Percentiles rank a stretch among this genome's conserved stretches.
Conservation (phyloP, 1,140 invertebrate genomes). For the Trinorchestia longiramus region DNA sequence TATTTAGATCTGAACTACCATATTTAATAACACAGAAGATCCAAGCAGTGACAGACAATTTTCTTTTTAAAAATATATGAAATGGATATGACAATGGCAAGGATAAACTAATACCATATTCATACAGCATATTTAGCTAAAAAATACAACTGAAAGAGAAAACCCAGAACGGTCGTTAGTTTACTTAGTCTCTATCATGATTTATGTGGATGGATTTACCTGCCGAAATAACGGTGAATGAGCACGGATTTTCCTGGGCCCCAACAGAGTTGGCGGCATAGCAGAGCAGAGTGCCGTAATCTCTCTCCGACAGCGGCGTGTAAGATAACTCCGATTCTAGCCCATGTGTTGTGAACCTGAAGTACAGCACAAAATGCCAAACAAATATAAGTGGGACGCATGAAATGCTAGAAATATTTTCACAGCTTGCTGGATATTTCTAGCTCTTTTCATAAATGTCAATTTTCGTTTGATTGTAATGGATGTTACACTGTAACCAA, state of each 20-base stretch:
- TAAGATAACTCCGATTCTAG: conserved; percentile 58
- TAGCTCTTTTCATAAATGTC: neutral
- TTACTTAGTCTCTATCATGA: neutral
- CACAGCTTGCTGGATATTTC: neutral
- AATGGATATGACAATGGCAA: too few species aligned
- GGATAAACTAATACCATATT: too few species aligned
- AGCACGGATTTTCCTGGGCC: conserved; percentile 77
- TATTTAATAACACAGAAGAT: too few species aligned
- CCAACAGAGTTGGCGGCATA: conserved; percentile 77
- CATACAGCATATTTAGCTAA: too few species aligned
- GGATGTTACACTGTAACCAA: neutral
- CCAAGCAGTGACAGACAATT: too few species aligned
- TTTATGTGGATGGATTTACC: conserved; percentile 70
- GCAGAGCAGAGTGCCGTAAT: conserved; percentile 80
- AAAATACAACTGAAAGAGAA: neutral
- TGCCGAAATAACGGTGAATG: conserved; percentile 79
- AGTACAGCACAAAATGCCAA: neutral
- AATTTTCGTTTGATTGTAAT: neutral
- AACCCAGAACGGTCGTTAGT: neutral
- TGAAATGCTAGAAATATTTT: neutral
- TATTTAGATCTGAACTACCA: too few species aligned
- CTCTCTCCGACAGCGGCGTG: conserved; percentile 69
- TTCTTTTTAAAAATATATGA: too few species aligned
- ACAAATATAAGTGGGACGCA: neutral
- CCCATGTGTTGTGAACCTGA: conserved; percentile 56